Base-by-base conservation (phyloP, 1,140 invertebrate genomes). In the Brachionus rubens region DNA sequence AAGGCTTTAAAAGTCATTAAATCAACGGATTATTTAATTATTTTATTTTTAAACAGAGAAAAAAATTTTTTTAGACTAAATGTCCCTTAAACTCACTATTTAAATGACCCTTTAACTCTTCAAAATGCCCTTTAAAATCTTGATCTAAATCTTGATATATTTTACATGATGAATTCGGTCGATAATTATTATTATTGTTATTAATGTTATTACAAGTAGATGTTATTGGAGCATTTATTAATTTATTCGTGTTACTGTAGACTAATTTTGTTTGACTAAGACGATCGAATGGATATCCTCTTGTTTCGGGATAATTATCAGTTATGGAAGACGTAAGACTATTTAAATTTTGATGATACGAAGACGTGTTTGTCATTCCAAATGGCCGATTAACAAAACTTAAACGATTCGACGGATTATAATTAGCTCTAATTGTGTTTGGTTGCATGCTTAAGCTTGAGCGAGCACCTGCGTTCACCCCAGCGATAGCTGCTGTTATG, bases 61-160 rank as follows among this genome's bases (percentile, higher is more conserved):
- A n/a, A n/a, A n/a, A n/a, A n/a, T n/a, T n/a, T n/a, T n/a, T n/a
- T n/a, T 65, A 65, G 9, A 65, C 59, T 24, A 65, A 65, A 43
- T 65, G 59, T 16, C 59, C 59, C 24, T 65, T 65, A 43, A 65
- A 65, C 43, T 65, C 59, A 28, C 36, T 65, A 65, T 43, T 65
- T 26, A 65, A 65, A 14, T 65, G 59, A 24, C 54, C 54, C 36
- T 59, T 59, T 59, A 59, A 36, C 33, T 59, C 54, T 59, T 65
- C 68, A 12, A 72, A 54, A 50, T 72, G 46, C 21, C 68, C 68
- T 50, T 48, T 72, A 16, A 14, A 47, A 14, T 72, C 68, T 48
- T 48, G 46, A 21, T 72, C 68, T 36, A 72, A 41, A 46, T 72
- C 68, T 72, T 72, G 68, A 33, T 72, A 72, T 19, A 72, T 72